Conservation (phyloP, 2,113 vertebrate genomes). For the Ptilorrhoa leucosticta region DNA sequence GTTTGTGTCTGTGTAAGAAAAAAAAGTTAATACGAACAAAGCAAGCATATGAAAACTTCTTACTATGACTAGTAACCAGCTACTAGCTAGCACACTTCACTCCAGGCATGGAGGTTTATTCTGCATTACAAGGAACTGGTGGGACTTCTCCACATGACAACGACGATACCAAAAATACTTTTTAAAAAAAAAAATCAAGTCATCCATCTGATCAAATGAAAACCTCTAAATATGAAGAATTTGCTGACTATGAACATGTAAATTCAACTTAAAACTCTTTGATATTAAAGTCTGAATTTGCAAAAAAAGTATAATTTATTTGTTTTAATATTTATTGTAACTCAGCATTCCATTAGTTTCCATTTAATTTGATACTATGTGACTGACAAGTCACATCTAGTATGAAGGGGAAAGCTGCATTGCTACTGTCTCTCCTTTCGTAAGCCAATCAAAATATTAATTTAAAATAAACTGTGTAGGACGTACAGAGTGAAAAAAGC, state of each 20-base stretch:
- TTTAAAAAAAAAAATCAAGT: not conserved
- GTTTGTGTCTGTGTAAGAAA: conserved; percentile 80
- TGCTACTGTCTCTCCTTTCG: conserved; percentile 11
- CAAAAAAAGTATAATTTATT: conserved; percentile 3
- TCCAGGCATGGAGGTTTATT: conserved; percentile 69
- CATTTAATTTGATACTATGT: not conserved
- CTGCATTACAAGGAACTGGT: conserved; percentile 34
- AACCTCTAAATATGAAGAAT: conserved; percentile 5
- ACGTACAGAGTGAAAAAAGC: not conserved
- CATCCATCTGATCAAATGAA: conserved; percentile 8
- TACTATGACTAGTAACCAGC: conserved; percentile 84
- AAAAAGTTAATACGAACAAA: conserved; percentile 81
- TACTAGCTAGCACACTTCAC: conserved; percentile 77
- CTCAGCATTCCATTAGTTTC: not conserved
- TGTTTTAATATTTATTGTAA: not conserved
- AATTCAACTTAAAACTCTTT: conserved; percentile 13
- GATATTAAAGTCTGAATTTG: conserved; percentile 17
- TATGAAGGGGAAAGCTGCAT: not conserved
- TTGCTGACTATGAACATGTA: not conserved
- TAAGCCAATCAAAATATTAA: conserved; percentile 53
- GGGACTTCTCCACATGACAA: not conserved
- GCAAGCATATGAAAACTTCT: conserved; percentile 79
- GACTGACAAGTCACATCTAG: not conserved
- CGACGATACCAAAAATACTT: not conserved
- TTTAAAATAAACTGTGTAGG: not conserved